Conservation (phyloP, 2,797 vertebrate genomes). For the Pelobates cultripes region DNA sequence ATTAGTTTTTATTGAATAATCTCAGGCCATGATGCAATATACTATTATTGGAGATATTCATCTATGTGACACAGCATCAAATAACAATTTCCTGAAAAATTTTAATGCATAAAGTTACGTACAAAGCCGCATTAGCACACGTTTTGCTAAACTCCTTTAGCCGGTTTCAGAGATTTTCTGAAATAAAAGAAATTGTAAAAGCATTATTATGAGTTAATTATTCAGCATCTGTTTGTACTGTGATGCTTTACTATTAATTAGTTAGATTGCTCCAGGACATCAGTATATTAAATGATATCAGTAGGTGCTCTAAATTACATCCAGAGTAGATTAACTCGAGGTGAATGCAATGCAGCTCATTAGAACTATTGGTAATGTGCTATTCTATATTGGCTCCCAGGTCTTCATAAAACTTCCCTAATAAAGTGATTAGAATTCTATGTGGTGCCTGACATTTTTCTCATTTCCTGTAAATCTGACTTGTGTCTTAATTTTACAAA, state of each 20-base stretch:
- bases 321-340: constrained; percentile 51
- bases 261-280: constrained; percentile 54
- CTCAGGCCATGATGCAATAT: no score
- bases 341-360: constrained; percentile 54
- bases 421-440: constrained; percentile 50
- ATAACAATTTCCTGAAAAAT: no score
- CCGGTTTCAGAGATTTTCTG: constrained; percentile 1
- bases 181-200: constrained; percentile 30
- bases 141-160: not conserved
- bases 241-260: constrained; percentile 55
- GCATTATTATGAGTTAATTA: constrained; percentile 54
- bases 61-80: no score
- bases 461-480: constrained; percentile 24
- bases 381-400: constrained; percentile 40
- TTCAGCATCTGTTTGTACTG: constrained; percentile 56
- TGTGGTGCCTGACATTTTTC: constrained; percentile 40
- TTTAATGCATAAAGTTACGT: no score
- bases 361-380: constrained; percentile 47
- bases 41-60: no score
- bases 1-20: no score
- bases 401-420: constrained; percentile 48
- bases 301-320: constrained; percentile 55
- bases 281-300: constrained; percentile 56
- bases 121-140: no score
- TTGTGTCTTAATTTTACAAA: constrained; percentile 21